These are phyloP conservation scores for Epinephelus malabaricus DNA, from an alignment of 2,797 vertebrate genomes.

Conservation along the genomic window DNA sequence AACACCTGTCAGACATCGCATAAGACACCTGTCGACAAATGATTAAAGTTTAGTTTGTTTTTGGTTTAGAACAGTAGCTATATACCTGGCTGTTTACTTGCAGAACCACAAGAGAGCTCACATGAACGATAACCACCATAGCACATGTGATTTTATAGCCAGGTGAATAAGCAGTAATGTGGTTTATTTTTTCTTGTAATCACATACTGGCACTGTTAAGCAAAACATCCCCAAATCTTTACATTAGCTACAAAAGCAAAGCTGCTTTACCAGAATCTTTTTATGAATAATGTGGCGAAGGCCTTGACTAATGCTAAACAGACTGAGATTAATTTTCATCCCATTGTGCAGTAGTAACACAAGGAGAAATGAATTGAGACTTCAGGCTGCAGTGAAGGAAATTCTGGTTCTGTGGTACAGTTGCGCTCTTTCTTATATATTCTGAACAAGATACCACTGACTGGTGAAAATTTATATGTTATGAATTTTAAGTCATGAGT, in stretches of 20 bases:
- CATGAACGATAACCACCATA: slow-evolving; percentile 1
- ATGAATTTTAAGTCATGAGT: neutral
- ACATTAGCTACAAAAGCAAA: slow-evolving; percentile 3
- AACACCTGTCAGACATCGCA: slow-evolving; percentile 32
- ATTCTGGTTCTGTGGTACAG: neutral
- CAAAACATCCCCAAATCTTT: slow-evolving; percentile 1
- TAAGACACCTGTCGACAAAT: slow-evolving; percentile 27
- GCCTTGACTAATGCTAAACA: slow-evolving; percentile 2
- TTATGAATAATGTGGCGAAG: slow-evolving; percentile 10
- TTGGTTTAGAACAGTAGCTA: neutral
- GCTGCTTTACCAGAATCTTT: neutral
- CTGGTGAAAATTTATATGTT: neutral
- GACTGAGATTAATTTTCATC: slow-evolving; percentile 8
- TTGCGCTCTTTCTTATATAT: neutral
- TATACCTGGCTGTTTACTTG: slow-evolving; percentile 13
- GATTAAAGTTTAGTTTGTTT: neutral
- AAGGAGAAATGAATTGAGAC: neutral
- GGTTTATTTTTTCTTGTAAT: neutral
- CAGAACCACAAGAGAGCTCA: slow-evolving; percentile 2
- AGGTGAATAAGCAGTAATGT: neutral
- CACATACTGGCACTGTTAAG: neutral
- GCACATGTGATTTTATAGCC: neutral
- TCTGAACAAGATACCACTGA: neutral
- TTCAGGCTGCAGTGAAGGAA: neutral
- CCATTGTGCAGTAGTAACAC: neutral